These are phyloP conservation scores for Elachura formosa DNA, from an alignment of 2,113 vertebrate species.

Conservation along the genomic window DNA sequence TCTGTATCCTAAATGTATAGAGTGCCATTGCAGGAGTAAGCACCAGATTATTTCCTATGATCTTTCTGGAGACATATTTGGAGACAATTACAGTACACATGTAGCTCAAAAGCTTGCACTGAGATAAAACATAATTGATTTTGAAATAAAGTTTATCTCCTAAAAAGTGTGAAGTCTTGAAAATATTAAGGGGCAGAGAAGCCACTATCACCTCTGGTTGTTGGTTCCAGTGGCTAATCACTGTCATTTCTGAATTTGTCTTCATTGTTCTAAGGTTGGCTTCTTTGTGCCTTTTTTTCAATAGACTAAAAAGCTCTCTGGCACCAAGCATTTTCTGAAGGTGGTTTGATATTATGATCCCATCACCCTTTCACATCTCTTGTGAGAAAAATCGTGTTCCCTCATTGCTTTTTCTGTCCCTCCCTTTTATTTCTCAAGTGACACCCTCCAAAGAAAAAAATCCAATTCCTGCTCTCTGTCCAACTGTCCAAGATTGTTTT, in stretches of 20 bases:
- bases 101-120: neutral
- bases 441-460: neutral
- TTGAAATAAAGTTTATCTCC: neutral
- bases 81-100: neutral
- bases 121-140: neutral
- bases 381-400: neutral
- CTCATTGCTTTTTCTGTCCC: neutral
- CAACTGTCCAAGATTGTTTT: neutral
- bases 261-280: neutral
- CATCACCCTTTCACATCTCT: neutral
- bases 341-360: neutral
- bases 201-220: neutral
- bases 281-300: neutral
- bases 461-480: neutral
- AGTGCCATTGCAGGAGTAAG: neutral
- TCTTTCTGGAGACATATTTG: too few species aligned
- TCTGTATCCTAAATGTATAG: neutral
- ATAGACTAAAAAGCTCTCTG: neutral
- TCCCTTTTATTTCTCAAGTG: neutral
- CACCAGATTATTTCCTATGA: neutral
- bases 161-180: neutral
- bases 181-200: neutral
- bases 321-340: neutral
- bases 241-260: neutral
- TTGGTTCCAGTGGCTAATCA: neutral